Evolutionary conservation across 2,797 vertebrate species (phyloP).

Genomic region (Enteromius fasciolatus): DNA sequence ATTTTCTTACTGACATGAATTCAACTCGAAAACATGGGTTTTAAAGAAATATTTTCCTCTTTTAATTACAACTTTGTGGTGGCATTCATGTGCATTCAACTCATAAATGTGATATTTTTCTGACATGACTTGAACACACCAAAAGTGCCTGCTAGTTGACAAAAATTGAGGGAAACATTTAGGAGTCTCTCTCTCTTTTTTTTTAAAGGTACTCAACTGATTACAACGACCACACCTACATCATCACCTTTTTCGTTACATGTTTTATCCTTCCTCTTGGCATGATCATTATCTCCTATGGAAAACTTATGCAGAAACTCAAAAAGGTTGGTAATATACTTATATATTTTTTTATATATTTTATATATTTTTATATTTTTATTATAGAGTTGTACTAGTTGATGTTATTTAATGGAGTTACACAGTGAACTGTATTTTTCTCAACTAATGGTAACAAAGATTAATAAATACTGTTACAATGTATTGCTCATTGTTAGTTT

Average conservation of each 20-base stretch:
- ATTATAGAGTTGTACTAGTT: background rate
- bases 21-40: background rate
- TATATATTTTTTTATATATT: background rate
- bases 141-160: background rate
- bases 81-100: background rate
- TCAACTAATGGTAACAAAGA: background rate
- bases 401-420: background rate
- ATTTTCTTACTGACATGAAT: background rate
- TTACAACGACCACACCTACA: conserved; percentile 80
- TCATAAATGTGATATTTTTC: background rate
- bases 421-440: background rate
- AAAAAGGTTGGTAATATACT: conserved; percentile 78
- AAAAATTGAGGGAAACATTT: background rate
- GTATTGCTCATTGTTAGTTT: background rate
- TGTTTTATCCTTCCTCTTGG: conserved; percentile 87
- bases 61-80: background rate
- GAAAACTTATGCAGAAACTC: conserved; percentile 85
- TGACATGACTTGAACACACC: background rate
- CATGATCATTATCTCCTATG: conserved; percentile 87
- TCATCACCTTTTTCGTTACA: conserved; percentile 85
- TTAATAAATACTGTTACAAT: background rate
- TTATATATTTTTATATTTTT: too few relatives aligned
- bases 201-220: conserved; percentile 83
- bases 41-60: background rate
- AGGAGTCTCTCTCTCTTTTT: background rate